Conservation (phyloP, 2,113 vertebrate genomes). For the Ochotona princeps region DNA sequence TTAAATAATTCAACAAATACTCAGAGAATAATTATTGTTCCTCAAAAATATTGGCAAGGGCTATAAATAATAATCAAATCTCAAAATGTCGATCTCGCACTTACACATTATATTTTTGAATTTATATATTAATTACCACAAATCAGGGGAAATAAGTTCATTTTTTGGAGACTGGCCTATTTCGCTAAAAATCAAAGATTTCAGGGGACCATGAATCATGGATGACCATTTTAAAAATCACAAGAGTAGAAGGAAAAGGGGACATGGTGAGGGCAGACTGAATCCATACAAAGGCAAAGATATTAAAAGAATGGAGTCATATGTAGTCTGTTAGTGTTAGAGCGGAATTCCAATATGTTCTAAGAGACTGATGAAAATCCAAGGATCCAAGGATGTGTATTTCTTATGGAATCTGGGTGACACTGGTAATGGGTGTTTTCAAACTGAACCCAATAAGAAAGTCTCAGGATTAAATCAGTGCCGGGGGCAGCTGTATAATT, state of each 20-base stretch:
- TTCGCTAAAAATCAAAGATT: not conserved
- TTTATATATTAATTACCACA: too few relatives aligned
- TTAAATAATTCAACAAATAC: too few relatives aligned
- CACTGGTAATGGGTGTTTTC: conserved; percentile 41
- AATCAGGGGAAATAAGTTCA: too few relatives aligned
- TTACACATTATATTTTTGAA: too few relatives aligned
- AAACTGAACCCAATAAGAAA: not conserved
- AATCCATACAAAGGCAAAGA: conserved; percentile 21
- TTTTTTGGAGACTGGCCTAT: too few relatives aligned
- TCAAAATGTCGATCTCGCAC: too few relatives aligned
- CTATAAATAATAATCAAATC: too few relatives aligned
- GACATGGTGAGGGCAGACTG: not conserved
- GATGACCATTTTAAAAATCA: conserved; percentile 8
- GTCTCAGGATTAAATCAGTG: conserved; percentile 61
- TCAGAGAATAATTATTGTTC: too few relatives aligned
- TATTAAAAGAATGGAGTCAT: not conserved
- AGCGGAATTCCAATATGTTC: not conserved
- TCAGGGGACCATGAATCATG: not conserved
- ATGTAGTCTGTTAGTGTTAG: not conserved
- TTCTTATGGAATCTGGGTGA: not conserved
- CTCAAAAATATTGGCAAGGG: too few relatives aligned
- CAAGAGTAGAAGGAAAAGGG: conserved; percentile 14
- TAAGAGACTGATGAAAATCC: conserved; percentile 2
- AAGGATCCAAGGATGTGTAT: conserved; percentile 7
- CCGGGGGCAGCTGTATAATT: conserved; percentile 35